A percentile compares a stretch with the other conserved stretches of the same genome.
phyloP scores from a whole-genome alignment of 2,113 vertebrate genomes.

The Excalfactoria chinensis region DNA sequence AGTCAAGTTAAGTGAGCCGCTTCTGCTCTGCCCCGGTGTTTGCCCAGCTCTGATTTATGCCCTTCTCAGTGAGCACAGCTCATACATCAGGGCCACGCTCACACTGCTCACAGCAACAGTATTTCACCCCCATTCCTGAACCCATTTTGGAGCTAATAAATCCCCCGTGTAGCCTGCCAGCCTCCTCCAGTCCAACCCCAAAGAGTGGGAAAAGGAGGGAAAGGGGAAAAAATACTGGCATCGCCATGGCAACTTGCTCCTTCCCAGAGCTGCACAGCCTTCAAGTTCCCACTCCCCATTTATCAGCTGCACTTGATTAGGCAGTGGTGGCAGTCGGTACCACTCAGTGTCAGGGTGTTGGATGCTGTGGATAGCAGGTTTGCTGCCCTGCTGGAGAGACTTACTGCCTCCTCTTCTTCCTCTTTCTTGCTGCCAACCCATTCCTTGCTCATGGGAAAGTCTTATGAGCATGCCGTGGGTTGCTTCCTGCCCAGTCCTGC shows the following conservation, averaged over 20 bases:
- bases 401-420: not conserved
- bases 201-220: not conserved
- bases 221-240: not conserved
- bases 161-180: not conserved
- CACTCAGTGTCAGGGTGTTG: fast-evolving
- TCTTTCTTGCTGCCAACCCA: not conserved
- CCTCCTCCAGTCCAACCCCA: not conserved
- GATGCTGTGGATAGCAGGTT: not conserved
- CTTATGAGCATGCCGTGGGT: fast-evolving
- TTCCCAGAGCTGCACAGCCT: not conserved
- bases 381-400: not conserved
- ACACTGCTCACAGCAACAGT: not conserved
- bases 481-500: not conserved
- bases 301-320: not conserved
- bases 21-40: not conserved
- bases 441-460: too few species aligned
- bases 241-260: conserved; percentile 57
- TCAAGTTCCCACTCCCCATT: conserved; percentile 9
- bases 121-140: not conserved
- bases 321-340: not conserved
- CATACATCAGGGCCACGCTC: not conserved
- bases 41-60: conserved; percentile 28
- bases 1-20: not conserved
- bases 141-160: not conserved
- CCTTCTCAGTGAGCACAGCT: not conserved